Evolutionary conservation across 2,797 vertebrate genomes (phyloP).

Genomic region (Dipus sagitta): DNA sequence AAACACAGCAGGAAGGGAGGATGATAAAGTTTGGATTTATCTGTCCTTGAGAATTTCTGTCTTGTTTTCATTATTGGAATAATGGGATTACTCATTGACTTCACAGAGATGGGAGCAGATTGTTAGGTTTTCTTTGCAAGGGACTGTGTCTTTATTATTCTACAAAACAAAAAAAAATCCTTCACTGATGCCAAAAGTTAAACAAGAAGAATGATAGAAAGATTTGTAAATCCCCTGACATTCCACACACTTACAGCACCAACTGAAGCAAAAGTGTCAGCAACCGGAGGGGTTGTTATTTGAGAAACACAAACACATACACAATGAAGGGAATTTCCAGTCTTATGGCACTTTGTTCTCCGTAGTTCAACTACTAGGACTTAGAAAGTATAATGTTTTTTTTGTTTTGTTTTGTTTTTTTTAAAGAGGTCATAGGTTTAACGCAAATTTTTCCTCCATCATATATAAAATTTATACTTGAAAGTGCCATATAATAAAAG

Average conservation of each 20-base stretch:
- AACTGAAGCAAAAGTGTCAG: neutral
- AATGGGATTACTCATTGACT: conserved; percentile 62
- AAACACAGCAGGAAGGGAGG: neutral
- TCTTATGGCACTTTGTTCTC: neutral
- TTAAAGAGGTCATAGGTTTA: too few species aligned
- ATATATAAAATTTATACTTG: too few species aligned
- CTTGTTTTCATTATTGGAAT: conserved; percentile 45
- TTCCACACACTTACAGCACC: neutral
- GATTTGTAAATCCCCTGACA: neutral
- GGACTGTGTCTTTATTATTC: neutral
- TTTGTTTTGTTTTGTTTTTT: too few species aligned
- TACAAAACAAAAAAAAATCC: neutral
- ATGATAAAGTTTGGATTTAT: neutral
- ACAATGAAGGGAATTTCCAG: neutral
- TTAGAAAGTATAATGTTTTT: neutral
- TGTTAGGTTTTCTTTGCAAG: neutral
- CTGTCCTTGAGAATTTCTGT: conserved; percentile 25
- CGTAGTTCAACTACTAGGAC: neutral
- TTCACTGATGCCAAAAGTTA: neutral
- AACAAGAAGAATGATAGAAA: neutral
- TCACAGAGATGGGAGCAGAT: neutral
- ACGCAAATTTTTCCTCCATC: too few species aligned
- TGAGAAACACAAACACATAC: neutral
- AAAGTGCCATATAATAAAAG: too few species aligned
- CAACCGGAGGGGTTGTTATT: conserved; percentile 31